These are phyloP conservation scores for Drosophila multiciliata DNA, from an alignment of 2,888 invertebrate genomes.

Conservation along the genomic window DNA sequence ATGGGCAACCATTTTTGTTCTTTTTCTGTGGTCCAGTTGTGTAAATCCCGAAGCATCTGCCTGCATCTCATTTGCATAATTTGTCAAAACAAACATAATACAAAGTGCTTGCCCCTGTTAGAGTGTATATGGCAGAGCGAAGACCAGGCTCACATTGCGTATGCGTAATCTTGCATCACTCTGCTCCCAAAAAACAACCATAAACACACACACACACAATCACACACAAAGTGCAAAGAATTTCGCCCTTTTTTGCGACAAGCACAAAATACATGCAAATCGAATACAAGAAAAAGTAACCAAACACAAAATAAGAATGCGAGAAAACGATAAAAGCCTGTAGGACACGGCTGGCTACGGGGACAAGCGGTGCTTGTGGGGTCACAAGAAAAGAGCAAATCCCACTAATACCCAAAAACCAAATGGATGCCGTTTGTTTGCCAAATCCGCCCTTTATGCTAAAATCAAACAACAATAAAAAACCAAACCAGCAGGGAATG, in stretches of 20 bases:
- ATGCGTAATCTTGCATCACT: conserved; percentile 74
- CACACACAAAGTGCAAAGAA: conserved; percentile 53
- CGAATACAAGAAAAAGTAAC: conserved; percentile 48
- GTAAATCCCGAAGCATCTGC: conserved; percentile 40
- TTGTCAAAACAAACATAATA: conserved; percentile 74
- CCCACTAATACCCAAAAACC: conserved; percentile 70
- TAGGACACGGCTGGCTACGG: conserved; percentile 44
- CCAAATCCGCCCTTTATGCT: conserved; percentile 74
- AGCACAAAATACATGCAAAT: conserved; percentile 70
- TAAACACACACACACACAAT: conserved; percentile 26
- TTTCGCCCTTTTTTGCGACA: conserved; percentile 53
- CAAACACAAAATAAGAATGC: conserved; percentile 33
- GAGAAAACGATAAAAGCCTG: conserved; percentile 72
- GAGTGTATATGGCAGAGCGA: conserved; percentile 24
- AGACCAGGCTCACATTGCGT: conserved; percentile 63
- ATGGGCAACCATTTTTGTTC: conserved; percentile 28
- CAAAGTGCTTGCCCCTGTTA: conserved; percentile 55
- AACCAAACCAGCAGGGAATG: conserved; percentile 54
- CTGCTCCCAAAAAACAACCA: conserved; percentile 30
- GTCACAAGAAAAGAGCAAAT: conserved; percentile 48
- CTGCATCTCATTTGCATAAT: conserved; percentile 74
- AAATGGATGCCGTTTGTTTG: conserved; percentile 75
- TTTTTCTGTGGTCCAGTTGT: conserved; percentile 16
- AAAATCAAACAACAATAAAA: conserved; percentile 79
- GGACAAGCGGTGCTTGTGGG: background rate